These are phyloP conservation scores for Drosophila varians DNA, from an alignment of 1,140 invertebrate genomes.

Conservation along the genomic window DNA sequence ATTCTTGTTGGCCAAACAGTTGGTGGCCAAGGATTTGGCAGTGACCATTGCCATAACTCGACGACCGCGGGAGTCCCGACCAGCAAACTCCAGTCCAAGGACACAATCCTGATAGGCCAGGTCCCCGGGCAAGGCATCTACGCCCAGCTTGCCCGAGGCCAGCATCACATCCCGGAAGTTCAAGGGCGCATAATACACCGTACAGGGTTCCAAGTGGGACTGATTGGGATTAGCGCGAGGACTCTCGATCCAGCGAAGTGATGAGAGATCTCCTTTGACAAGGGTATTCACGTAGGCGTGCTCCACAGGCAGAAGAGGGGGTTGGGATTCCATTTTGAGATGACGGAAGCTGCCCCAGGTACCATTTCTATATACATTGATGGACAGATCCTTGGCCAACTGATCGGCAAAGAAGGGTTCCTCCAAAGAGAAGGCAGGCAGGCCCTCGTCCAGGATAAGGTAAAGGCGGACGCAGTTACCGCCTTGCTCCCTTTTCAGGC, in stretches of 20 bases:
- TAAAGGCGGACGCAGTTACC: slow-evolving; percentile 88
- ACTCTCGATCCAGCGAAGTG: slow-evolving; percentile 97
- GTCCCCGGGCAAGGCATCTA: slow-evolving; percentile 96
- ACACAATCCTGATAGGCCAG: slow-evolving; percentile 94
- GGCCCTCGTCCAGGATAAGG: slow-evolving; percentile 86
- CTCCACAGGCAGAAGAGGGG: slow-evolving; percentile 88
- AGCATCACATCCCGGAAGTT: slow-evolving; percentile 99
- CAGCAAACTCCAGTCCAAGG: slow-evolving; percentile 97
- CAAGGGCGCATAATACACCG: slow-evolving; percentile 95
- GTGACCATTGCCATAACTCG: slow-evolving; percentile 97
- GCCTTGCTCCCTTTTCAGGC: slow-evolving; percentile 92
- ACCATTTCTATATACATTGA: slow-evolving; percentile 90
- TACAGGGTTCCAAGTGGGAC: slow-evolving; percentile 87
- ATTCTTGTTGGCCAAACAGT: slow-evolving; percentile 91
- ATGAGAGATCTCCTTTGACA: slow-evolving; percentile 93
- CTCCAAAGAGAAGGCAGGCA: slow-evolving; percentile 86
- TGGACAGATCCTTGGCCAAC: slow-evolving; percentile 89
- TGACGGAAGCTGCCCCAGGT: slow-evolving; percentile 95
- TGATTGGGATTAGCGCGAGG: slow-evolving; percentile 83
- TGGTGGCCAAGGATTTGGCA: slow-evolving; percentile 94
- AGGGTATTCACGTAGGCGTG: slow-evolving; percentile 97
- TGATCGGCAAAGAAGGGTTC: slow-evolving; percentile 86
- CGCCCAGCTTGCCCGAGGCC: slow-evolving; percentile 96
- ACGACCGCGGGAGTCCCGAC: slow-evolving; percentile 89
- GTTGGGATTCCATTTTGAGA: slow-evolving; percentile 86